Base-by-base conservation (phyloP, 2,797 vertebrate genomes). In the Rhadinocentrus ornatus region DNA sequence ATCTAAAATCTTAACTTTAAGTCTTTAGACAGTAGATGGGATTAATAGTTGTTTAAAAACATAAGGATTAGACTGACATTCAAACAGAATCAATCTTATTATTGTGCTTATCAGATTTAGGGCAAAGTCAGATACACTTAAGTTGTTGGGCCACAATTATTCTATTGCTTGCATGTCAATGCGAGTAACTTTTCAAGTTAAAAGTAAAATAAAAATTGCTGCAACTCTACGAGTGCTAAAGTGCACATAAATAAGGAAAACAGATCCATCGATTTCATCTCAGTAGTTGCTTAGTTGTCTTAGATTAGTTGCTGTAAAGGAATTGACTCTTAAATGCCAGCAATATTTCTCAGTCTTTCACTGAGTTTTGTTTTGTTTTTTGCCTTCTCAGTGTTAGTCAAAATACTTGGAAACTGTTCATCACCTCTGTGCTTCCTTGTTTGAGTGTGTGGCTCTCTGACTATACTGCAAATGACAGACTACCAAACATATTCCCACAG, bases 401-500 rank as follows among this genome's bases (percentile, higher is more conserved):
- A 46, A 60, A 46, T 74, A 70, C 60, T 72, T 44, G 44, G 27
- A 75, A 77, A 68, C 26, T 27, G 52, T 73, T 65, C 44, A 58
- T 73, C 57, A 71, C 64, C 74, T 77, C 81, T 69, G 73, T 81
- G 74, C 83, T 86, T 88, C 75, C 70, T 66, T 73, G 74, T 87
- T 72, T 67, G 60, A 78, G 66, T 68, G 71, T 48, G 64, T 60
- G 80, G 71, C 44, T 84, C 71, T 73, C 75, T 0, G 46, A 75
- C 69, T 79, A 71, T 35, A n/a, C 74, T 62, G 22, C 62, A 64
- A 82, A 80, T 60, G 78, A 58, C 61, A 77, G 66, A 72, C 64
- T 66, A 16, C 26, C 35, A 26, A 59, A 75, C 70, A 15, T 10
- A n/a, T 54, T 58, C 66, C 73, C 7, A 12, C 24, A 59, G 41